Evolutionary conservation across 2,888 invertebrate species (phyloP).

Genomic region (Temnothorax rugatulus): DNA sequence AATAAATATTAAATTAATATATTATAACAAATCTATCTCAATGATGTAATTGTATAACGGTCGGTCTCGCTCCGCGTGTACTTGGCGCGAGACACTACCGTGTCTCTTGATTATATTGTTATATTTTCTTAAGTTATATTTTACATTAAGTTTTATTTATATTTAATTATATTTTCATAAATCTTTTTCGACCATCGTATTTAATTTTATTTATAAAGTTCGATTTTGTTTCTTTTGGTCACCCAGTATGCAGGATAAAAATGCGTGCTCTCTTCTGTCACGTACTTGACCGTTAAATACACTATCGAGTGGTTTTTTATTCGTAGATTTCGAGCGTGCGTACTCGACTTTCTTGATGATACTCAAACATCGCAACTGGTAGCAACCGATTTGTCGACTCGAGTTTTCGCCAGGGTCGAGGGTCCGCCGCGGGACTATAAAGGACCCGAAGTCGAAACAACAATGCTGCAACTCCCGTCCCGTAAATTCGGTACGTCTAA

Average conservation of each 20-base stretch:
- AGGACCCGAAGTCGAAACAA: constrained; percentile 52
- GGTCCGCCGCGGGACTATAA: constrained; percentile 22
- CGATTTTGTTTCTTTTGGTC: constrained; percentile 4
- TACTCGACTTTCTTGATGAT: constrained; percentile 73
- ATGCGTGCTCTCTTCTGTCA: constrained; percentile 20
- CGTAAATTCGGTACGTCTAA: constrained; percentile 32
- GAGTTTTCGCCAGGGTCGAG: constrained; percentile 71
- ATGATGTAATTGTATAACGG: not conserved
- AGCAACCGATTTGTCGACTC: constrained; percentile 79
- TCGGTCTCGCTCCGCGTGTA: too few species aligned
- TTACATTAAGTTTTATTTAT: too few species aligned
- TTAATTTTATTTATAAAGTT: not conserved
- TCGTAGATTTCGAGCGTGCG: constrained; percentile 59
- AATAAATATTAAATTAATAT: not conserved
- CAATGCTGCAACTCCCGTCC: constrained; percentile 45
- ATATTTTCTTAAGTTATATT: too few species aligned
- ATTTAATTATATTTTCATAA: not conserved
- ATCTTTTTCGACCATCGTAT: not conserved
- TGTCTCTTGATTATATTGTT: not conserved
- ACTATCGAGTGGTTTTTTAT: constrained; percentile 73
- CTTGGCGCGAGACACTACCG: too few species aligned
- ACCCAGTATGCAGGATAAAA: constrained; percentile 55
- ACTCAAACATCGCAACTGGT: constrained; percentile 82
- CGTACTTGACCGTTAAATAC: constrained; percentile 75
- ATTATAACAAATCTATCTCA: not conserved